Conservation (phyloP, 2,113 vertebrate species). For the Todiramphus chloris region DNA sequence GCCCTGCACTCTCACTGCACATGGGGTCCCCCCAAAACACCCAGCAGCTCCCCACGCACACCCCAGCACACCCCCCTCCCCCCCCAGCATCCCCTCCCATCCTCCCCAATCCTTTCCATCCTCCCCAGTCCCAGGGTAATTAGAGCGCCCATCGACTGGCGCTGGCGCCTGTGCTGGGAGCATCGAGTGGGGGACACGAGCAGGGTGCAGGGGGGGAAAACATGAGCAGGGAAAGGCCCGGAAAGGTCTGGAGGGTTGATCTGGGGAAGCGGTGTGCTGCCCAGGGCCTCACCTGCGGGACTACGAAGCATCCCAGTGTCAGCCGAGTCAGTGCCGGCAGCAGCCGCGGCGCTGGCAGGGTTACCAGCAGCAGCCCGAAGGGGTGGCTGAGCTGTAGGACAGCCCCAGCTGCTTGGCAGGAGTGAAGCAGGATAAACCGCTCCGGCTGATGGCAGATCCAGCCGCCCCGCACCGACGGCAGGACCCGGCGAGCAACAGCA, state of each 20-base stretch:
- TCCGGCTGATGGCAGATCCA: slow-evolving; percentile 27
- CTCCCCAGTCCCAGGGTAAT: not conserved
- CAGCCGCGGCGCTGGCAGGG: not conserved
- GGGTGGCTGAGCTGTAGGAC: slow-evolving; percentile 21
- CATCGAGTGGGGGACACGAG: not conserved
- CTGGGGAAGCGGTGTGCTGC: not conserved
- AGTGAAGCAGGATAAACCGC: slow-evolving; percentile 32
- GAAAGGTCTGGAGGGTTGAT: not conserved
- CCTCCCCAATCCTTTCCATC: not conserved
- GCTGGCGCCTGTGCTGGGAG: not conserved
- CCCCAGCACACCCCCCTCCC: not conserved
- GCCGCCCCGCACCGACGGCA: not conserved
- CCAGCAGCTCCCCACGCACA: not conserved
- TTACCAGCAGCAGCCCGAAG: slow-evolving; percentile 25
- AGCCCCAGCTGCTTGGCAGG: not conserved
- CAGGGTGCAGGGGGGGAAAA: not conserved
- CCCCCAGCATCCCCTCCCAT: not conserved
- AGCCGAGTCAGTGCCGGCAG: not conserved
- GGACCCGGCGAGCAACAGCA: not conserved
- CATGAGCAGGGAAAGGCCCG: not conserved
- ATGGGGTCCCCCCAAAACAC: not conserved
- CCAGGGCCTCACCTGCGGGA: slow-evolving; percentile 18
- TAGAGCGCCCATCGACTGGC: not conserved
- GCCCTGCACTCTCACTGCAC: no score
- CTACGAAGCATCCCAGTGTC: not conserved